A percentile compares a stretch with the other conserved stretches of the same genome.
Evolutionary conservation across 2,888 invertebrate genomes (phyloP).

Genomic region (Callosobruchus maculatus): DNA sequence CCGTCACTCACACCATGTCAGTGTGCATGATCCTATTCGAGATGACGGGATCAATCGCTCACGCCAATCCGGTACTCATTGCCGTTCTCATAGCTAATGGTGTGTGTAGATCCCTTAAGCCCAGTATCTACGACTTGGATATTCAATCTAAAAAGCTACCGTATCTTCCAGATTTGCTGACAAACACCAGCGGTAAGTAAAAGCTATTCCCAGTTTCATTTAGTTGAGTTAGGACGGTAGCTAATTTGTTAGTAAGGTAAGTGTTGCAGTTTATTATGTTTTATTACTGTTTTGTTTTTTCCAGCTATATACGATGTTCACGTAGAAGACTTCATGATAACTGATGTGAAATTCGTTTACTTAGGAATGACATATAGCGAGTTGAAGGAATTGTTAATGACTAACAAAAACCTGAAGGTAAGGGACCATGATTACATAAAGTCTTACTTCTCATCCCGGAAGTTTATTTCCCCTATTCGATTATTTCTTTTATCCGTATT

Average conservation of each 20-base stretch:
- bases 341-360: slow-evolving; percentile 81
- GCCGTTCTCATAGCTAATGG: slow-evolving; percentile 93
- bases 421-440: neutral
- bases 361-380: slow-evolving; percentile 84
- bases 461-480: too few species aligned
- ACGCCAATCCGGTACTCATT: slow-evolving; percentile 91
- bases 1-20: slow-evolving; percentile 94
- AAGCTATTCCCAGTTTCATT: too few species aligned
- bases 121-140: slow-evolving; percentile 95
- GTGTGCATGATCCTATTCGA: slow-evolving; percentile 94
- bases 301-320: slow-evolving; percentile 88
- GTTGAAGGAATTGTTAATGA: slow-evolving; percentile 76
- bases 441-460: too few species aligned
- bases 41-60: slow-evolving; percentile 96
- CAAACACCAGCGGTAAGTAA: slow-evolving; percentile 67
- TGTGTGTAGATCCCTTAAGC: slow-evolving; percentile 83
- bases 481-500: too few species aligned
- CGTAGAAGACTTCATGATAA: slow-evolving; percentile 95
- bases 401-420: slow-evolving; percentile 57
- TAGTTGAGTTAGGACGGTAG: too few species aligned
- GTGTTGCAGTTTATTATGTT: too few species aligned
- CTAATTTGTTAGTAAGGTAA: too few species aligned
- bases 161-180: slow-evolving; percentile 88
- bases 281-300: too few species aligned
- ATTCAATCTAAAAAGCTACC: slow-evolving; percentile 94